phyloP scores from a whole-genome alignment of 2,888 invertebrate species.

The Andrena minutula region DNA sequence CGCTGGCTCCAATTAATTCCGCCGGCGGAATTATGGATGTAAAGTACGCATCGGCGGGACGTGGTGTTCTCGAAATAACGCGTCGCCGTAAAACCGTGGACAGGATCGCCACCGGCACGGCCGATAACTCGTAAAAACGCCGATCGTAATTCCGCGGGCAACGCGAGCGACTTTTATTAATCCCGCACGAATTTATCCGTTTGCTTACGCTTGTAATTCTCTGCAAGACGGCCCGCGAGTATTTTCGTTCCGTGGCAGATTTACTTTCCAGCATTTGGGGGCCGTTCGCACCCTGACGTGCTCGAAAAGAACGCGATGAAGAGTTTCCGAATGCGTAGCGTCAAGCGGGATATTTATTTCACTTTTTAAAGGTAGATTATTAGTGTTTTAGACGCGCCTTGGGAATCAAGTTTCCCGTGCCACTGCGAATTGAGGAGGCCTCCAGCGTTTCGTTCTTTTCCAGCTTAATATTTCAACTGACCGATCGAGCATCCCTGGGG shows the following conservation, averaged over 20 bases:
- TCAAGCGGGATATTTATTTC: neutral
- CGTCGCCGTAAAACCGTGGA: constrained; percentile 36
- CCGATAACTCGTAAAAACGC: constrained; percentile 62
- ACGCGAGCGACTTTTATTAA: constrained; percentile 57
- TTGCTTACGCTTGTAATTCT: constrained; percentile 37
- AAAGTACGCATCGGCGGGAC: constrained; percentile 54
- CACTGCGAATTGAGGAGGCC: neutral
- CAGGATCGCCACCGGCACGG: neutral
- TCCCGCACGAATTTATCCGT: constrained; percentile 56
- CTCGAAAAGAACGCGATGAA: neutral
- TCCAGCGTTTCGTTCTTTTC: constrained; percentile 48
- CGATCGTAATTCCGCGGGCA: constrained; percentile 58
- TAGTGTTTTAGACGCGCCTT: neutral
- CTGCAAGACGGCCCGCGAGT: constrained; percentile 31
- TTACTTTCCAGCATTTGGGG: neutral
- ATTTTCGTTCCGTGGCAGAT: constrained; percentile 40
- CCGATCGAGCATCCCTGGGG: constrained; percentile 61
- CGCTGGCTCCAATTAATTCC: constrained; percentile 62
- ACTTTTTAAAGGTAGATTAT: constrained; percentile 26
- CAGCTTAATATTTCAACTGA: constrained; percentile 57
- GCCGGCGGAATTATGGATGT: constrained; percentile 61
- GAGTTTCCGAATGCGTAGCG: neutral
- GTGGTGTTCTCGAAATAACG: constrained; percentile 54
- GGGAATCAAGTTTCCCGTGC: constrained; percentile 28
- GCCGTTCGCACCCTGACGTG: neutral